Evolutionary conservation across 2,888 invertebrate genomes (phyloP).

Genomic region (Coecobrya sp.): DNA sequence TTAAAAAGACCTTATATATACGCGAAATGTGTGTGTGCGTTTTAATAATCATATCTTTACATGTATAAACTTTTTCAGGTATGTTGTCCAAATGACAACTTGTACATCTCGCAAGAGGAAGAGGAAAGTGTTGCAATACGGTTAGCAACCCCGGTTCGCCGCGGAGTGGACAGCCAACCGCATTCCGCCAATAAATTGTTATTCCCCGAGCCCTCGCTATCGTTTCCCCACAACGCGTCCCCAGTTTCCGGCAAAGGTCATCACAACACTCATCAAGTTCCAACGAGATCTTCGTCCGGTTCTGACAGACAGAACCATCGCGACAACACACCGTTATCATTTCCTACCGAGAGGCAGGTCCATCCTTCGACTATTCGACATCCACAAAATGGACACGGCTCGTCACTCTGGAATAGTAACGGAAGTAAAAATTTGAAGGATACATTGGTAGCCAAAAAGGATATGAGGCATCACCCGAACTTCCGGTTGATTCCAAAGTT

Average conservation of each 20-base stretch:
- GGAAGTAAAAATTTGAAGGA: slow-evolving; percentile 6
- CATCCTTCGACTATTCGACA: not conserved
- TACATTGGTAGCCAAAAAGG: not conserved
- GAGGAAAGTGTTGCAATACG: not conserved
- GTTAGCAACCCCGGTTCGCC: slow-evolving; percentile 32
- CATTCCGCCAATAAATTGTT: slow-evolving; percentile 21
- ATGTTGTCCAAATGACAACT: slow-evolving; percentile 74
- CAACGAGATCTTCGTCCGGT: not conserved
- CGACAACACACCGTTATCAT: not conserved
- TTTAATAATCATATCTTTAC: too few species aligned
- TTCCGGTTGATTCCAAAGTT: slow-evolving; percentile 76
- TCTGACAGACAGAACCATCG: not conserved
- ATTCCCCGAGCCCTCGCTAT: not conserved
- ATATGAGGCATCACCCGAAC: slow-evolving; percentile 61
- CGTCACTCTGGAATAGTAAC: too few species aligned
- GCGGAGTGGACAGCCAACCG: not conserved
- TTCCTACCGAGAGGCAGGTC: not conserved
- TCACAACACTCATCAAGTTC: not conserved
- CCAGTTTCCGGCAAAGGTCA: not conserved
- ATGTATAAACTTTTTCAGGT: slow-evolving; percentile 57
- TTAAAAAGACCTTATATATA: too few species aligned
- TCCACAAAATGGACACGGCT: not conserved
- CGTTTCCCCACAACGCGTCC: not conserved
- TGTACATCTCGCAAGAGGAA: slow-evolving; percentile 2
- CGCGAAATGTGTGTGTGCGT: too few species aligned